Percentiles rank a stretch among this genome's conserved stretches.
Evolutionary conservation across 2,113 vertebrate genomes (phyloP).

Genomic region (Sclerurus mexicanus): DNA sequence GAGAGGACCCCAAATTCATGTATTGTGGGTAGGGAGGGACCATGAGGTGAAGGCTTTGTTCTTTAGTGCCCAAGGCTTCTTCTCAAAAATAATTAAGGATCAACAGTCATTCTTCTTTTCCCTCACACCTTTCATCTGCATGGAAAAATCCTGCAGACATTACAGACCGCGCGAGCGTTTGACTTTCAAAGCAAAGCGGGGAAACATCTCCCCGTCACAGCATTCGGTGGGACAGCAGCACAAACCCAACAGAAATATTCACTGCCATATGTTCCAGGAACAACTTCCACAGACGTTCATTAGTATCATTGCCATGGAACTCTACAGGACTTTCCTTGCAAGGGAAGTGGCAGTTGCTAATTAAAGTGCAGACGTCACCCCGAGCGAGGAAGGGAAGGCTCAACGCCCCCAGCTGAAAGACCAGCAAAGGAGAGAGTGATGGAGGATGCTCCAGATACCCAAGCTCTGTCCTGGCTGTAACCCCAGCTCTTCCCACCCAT

Average conservation of each 20-base stretch:
- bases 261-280: slow-evolving; percentile 39
- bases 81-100: background rate
- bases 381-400: background rate
- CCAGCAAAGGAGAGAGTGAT: background rate
- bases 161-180: background rate
- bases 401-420: background rate
- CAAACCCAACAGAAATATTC: slow-evolving; percentile 45
- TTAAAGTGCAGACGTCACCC: background rate
- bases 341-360: slow-evolving; percentile 40
- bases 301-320: background rate
- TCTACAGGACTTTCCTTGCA: slow-evolving; percentile 6
- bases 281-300: slow-evolving; percentile 23
- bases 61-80: background rate
- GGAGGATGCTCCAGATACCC: background rate
- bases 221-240: background rate
- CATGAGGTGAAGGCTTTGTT: background rate
- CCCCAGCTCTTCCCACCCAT: background rate
- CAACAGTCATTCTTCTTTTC: background rate
- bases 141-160: slow-evolving; percentile 15
- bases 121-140: background rate
- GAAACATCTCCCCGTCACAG: slow-evolving; percentile 2
- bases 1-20: background rate
- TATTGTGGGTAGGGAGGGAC: background rate
- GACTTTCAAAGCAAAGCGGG: background rate
- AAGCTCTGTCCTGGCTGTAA: background rate